Evolutionary conservation across 2,113 vertebrate species (phyloP).

Genomic region (Gulo gulo): DNA sequence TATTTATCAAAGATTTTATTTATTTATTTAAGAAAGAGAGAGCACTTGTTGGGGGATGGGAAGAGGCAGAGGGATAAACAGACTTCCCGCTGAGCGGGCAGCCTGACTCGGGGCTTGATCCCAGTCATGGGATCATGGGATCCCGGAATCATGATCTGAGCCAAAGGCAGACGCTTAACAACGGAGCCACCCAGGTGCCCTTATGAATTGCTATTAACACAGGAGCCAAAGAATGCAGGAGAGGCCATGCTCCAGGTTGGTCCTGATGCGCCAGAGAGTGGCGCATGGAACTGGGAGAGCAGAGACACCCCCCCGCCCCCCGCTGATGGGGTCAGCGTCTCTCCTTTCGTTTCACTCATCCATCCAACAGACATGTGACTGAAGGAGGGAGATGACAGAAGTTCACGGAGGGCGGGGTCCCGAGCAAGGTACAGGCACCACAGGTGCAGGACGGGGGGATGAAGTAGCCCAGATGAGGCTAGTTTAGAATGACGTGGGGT

Average conservation of each 20-base stretch:
- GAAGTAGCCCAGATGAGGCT: too few relatives aligned
- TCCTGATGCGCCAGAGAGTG: background rate
- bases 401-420: background rate
- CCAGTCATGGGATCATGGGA: too few relatives aligned
- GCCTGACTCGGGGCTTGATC: rapidly evolving
- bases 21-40: too few relatives aligned
- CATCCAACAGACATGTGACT: background rate
- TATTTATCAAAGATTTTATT: too few relatives aligned
- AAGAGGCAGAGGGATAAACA: background rate
- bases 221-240: too few relatives aligned
- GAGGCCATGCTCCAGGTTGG: background rate
- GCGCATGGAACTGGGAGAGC: background rate
- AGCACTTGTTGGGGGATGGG: too few relatives aligned
- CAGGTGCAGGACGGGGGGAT: background rate
- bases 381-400: background rate
- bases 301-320: background rate
- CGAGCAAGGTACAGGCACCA: background rate
- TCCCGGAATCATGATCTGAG: background rate
- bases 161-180: background rate
- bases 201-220: background rate
- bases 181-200: background rate
- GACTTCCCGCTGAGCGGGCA: background rate
- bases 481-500: background rate
- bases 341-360: background rate
- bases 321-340: background rate